Conservation (phyloP, 2,888 invertebrate genomes). For the Helobdella robusta region DNA sequence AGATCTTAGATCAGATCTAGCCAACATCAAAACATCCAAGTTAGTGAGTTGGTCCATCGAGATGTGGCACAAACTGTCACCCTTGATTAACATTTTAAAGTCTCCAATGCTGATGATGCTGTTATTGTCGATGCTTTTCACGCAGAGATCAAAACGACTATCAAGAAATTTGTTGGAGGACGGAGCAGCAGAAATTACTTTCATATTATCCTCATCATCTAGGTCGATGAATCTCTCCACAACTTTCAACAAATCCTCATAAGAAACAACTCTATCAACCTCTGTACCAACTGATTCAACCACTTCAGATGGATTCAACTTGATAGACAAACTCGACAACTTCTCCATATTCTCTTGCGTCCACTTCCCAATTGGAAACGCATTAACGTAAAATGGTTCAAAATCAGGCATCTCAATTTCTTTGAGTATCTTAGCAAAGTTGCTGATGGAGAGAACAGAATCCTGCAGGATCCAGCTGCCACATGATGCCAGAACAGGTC, state of each 20-base stretch:
- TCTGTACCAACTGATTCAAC: background rate
- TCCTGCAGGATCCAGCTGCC: slow-evolving; percentile 24
- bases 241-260: slow-evolving; percentile 1
- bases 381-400: slow-evolving; percentile 21
- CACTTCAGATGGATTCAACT: slow-evolving; percentile 9
- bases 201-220: too few species aligned
- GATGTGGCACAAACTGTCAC: slow-evolving; percentile 7
- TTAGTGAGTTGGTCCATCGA: background rate
- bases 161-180: too few species aligned
- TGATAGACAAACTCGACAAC: slow-evolving; percentile 20
- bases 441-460: background rate
- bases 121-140: too few species aligned
- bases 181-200: too few species aligned
- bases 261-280: too few species aligned
- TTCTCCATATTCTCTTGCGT: slow-evolving; percentile 24
- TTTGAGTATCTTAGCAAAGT: slow-evolving; percentile 19
- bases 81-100: slow-evolving; percentile 22
- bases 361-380: slow-evolving; percentile 18
- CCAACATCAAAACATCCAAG: slow-evolving; percentile 9
- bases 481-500: slow-evolving; percentile 8
- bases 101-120: slow-evolving; percentile 17
- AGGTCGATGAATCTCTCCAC: background rate
- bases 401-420: slow-evolving; percentile 24
- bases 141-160: too few species aligned
- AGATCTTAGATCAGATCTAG: slow-evolving; percentile 4